Evolutionary conservation across 2,113 vertebrate genomes (phyloP), one percentile per base, ranked within the genome.

Genomic region (Larimichthys crocea): DNA sequence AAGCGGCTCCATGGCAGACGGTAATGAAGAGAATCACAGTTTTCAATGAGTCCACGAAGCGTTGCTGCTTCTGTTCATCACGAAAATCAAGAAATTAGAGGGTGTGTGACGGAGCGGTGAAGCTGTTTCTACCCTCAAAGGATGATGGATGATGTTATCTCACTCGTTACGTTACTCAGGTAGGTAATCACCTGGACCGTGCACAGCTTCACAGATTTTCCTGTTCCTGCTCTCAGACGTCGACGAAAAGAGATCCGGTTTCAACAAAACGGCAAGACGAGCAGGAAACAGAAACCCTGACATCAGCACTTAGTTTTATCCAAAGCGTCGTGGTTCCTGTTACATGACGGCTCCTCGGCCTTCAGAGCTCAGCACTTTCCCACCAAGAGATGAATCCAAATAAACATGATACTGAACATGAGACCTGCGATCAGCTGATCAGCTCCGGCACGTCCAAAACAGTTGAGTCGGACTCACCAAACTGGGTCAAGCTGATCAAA

Each of bases 261-360:
- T 67, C 67, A 40, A 29, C 22, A 12, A 68, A 74, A 65, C 20
- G 6, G 12, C 15, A 3, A 62, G 22, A 57, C 11, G 10, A 73
- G 79, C 74, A 52, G 74, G 22, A 62, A 31, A 7, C 20, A 67
- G 26, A 65, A 67, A 55, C 61, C 9, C 67, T 4, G 78, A 77
- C 66, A 6, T 86, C 84, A 63, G 84, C 78, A 1, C 49, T 61
- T n/a, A 0, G 14, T 76, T 35, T 48, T 2, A 19, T 19, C 0
- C 53, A 20, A 6, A 50, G 70, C 42, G 15, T 67, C 31, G 14
- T 19, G 62, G 46, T 31, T 81, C 49, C 63, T 17, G 78, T 85
- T 73, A 80, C 78, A 56, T 1, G 29, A 7, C 0, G 35, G 10
- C 68, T 80, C 60, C 76, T 68, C 63, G 0, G 49, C 59, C 17